A percentile compares a stretch with the other conserved stretches of the same genome.
Conservation (phyloP, 2,888 invertebrate species). For the Fissipunctia ypsillon region DNA sequence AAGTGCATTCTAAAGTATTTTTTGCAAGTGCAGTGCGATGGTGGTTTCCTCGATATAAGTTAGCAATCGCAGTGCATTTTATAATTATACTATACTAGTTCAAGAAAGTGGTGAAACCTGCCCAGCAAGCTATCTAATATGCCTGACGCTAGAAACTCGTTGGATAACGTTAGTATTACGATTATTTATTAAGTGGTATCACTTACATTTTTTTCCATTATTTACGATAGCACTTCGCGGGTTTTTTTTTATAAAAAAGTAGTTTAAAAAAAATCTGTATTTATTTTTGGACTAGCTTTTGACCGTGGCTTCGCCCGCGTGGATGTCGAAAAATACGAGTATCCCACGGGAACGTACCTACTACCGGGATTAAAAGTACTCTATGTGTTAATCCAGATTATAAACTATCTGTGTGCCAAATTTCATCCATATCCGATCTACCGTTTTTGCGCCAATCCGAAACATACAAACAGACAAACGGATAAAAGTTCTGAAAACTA, state of each 20-base stretch:
- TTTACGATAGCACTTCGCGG: background rate
- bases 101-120: conserved; percentile 61
- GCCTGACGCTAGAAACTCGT: conserved; percentile 55
- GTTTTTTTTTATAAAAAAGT: background rate
- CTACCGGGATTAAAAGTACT: background rate
- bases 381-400: background rate
- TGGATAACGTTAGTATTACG: conserved; percentile 30
- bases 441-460: background rate
- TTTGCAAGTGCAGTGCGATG: conserved; percentile 25
- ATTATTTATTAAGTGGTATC: conserved; percentile 30
- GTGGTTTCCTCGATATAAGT: conserved; percentile 20
- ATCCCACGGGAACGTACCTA: background rate
- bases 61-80: conserved; percentile 46
- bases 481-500: background rate
- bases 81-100: conserved; percentile 46
- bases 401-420: background rate
- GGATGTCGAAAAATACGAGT: background rate
- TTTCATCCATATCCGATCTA: background rate
- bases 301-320: background rate
- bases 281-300: background rate
- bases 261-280: background rate
- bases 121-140: conserved; percentile 43
- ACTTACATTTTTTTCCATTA: conserved; percentile 31
- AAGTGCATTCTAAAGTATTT: conserved; percentile 3
- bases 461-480: background rate